Evolutionary conservation across 2,888 invertebrate species (phyloP), one percentile per base, ranked within the genome.

Genomic region (Aspidiotus destructor): DNA sequence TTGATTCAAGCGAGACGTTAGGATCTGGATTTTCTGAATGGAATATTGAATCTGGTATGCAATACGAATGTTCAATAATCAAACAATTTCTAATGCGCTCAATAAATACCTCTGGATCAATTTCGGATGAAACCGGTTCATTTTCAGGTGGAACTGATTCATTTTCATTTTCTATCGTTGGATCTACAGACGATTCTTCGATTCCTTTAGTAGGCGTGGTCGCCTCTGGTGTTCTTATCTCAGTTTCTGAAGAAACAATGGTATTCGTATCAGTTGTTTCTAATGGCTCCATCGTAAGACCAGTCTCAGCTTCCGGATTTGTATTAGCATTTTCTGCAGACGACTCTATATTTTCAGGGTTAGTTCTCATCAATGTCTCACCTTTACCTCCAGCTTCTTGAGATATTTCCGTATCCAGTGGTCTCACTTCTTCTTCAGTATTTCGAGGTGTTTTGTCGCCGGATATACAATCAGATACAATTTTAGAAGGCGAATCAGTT

Each of bases 61-160:
- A 67, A 41, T 67, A 67, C 67, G 67, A 67, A 40, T 67, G 67
- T 41, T 67, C 67, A 48, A 67, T 48, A 8, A 67, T 10, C 5
- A 67, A 16, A 40, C 67, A 67, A 15, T 67, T 67, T n/a, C 16
- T 3, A 13, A 58, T 58, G 7, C 28, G 16, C 40, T 58, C 58
- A 13, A 58, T 17, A 2, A 55, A 13, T 0, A 44, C 44, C 16
- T 28, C 28, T 28, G 28, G 5, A 28, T 28, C 28, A 28, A 3
- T 28, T 28, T 28, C 28, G 28, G 28, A 5, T n/a, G 48, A n/a
- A n/a, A 13, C n/a, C 17, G 9, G 28, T n/a, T 28, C 41, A 8
- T 16, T 13, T 52, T 40, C 9, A 7, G 65, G 52, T 28, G 5
- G 5, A 5, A 28, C 28, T 28, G 28, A 28, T 28, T 28, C 5